These are phyloP conservation scores for Kryphioiulus occultus DNA, from an alignment of 2,888 invertebrate genomes.

Conservation along the genomic window DNA sequence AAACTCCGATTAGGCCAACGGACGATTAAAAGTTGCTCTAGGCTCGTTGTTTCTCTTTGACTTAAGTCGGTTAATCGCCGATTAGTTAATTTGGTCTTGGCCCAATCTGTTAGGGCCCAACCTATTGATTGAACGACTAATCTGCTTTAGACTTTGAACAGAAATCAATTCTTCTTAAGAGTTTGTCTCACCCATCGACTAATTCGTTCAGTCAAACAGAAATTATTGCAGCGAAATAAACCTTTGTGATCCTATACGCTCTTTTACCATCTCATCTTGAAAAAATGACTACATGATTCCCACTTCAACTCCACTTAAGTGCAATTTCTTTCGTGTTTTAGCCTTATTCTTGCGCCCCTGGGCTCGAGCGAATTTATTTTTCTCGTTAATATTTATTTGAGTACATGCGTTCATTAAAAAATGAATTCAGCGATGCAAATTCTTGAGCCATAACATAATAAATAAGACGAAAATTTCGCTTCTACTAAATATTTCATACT, in stretches of 20 bases:
- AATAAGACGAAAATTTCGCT: neutral
- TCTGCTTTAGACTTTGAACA: neutral
- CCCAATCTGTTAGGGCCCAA: neutral
- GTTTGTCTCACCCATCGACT: neutral
- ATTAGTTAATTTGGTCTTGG: neutral
- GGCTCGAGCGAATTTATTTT: conserved; percentile 9
- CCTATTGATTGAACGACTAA: neutral
- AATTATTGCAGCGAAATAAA: neutral
- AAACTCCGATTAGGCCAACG: neutral
- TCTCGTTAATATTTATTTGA: neutral
- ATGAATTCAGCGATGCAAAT: neutral
- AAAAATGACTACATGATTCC: neutral
- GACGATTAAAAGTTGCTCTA: neutral
- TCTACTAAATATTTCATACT: neutral
- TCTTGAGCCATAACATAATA: neutral
- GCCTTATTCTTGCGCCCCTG: neutral
- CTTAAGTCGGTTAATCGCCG: neutral
- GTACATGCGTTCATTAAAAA: neutral
- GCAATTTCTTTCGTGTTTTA: neutral
- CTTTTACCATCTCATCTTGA: neutral
- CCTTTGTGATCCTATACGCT: neutral
- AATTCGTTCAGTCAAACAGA: neutral
- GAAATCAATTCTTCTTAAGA: conserved; percentile 7
- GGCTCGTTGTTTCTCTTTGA: neutral
- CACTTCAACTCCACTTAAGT: neutral